Evolutionary conservation across 92 coral and sea anemone species (phyloP), one percentile per base, ranked within the genome.

Genomic region (Micromussa lordhowensis): DNA sequence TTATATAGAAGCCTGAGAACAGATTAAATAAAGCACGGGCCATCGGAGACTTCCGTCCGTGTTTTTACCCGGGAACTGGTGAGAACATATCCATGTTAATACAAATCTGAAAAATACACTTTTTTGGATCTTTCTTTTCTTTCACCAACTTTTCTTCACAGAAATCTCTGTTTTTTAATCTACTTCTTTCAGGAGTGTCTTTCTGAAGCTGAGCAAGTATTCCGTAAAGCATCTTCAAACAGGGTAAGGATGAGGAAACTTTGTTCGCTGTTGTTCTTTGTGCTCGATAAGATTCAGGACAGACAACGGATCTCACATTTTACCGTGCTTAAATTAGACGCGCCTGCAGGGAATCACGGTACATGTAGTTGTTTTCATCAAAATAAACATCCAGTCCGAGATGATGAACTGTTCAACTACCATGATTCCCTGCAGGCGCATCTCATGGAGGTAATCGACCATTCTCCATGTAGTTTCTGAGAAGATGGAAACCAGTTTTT

Each of bases 151-250:
- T 38, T 68, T 51, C 51, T 26, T 6, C 31, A 14, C 26, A 24
- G 53, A 44, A 44, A 44, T 44, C 51, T 10, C 7, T 54, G 14
- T 49, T 32, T n/a, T 35, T 57, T 64, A 24, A n/a, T 87, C 57
- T 11, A 48, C 10, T 21, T 68, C 35, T 85, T n/a, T 61, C 32
- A 95, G 98, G 95, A 95, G 40, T 94, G 96, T 72, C 90, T 95
- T 35, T 44, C 76, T 21, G 75, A 75, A 85, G 98, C 96, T 4
- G 90, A 85, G 70, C 90, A 85, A 59, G 80, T 94, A 36, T 88
- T 95, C 57, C 76, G 75, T 16, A 82, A 90, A 51, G 95, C 94
- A 68, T 12, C 53, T 14, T 5, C 68, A 31, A 75, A 80, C 81
- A 85, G 44, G 86, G 78, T 80, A 73, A 38, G 36, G 55, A 15